phyloP scores from a whole-genome alignment of 1,140 invertebrate species.

The Drosophila albomicans region DNA sequence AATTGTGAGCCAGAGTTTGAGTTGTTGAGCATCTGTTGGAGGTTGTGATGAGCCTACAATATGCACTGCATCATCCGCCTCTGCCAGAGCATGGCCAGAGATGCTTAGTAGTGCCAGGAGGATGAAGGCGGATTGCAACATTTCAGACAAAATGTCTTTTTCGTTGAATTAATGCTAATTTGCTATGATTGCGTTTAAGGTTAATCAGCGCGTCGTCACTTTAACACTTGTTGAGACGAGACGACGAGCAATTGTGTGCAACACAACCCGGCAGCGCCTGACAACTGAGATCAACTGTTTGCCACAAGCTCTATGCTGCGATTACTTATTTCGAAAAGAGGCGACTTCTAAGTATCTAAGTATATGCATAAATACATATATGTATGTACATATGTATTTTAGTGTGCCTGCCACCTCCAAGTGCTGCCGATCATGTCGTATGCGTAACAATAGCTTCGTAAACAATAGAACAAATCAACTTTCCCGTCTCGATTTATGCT shows the following conservation, averaged over 20 bases:
- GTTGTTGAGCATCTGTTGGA: neutral
- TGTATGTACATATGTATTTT: neutral
- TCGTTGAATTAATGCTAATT: constrained; percentile 68
- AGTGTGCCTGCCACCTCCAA: constrained; percentile 19
- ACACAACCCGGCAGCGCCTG: constrained; percentile 15
- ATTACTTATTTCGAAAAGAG: constrained; percentile 33
- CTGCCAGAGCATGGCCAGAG: constrained; percentile 11
- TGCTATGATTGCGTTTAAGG: constrained; percentile 49
- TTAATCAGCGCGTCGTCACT: constrained; percentile 61
- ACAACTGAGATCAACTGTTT: constrained; percentile 35
- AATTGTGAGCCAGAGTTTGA: constrained; percentile 77
- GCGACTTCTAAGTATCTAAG: neutral
- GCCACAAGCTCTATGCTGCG: neutral
- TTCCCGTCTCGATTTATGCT: constrained; percentile 15
- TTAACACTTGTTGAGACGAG: constrained; percentile 24
- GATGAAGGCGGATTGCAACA: constrained; percentile 41
- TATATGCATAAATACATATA: no score
- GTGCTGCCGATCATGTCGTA: constrained; percentile 26
- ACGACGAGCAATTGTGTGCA: constrained; percentile 28
- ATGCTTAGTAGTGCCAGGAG: constrained; percentile 39
- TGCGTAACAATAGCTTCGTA: constrained; percentile 33
- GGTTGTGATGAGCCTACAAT: constrained; percentile 7
- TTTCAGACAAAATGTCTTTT: constrained; percentile 28
- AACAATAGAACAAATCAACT: constrained; percentile 37
- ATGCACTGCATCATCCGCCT: constrained; percentile 16